These are phyloP conservation scores for Pelobates fuscus DNA, from an alignment of 2,113 vertebrate species.

Conservation along the genomic window DNA sequence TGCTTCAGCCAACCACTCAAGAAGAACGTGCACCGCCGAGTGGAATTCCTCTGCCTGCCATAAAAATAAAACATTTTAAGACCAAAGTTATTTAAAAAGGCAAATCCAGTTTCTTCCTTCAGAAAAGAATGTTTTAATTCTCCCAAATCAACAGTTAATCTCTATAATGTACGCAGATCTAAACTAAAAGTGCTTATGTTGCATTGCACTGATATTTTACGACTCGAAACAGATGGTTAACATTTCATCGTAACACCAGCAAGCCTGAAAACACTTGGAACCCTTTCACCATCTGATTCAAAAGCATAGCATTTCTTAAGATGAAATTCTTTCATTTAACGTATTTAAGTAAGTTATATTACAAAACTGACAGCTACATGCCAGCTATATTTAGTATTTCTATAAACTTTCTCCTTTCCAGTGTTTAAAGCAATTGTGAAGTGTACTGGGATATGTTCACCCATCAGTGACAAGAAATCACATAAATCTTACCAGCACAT, in stretches of 20 bases:
- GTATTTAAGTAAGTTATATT: conserved; percentile 47
- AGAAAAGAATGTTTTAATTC: conserved; percentile 27
- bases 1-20: conserved; percentile 96
- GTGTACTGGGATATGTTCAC: not conserved
- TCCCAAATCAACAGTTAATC: conserved; percentile 50
- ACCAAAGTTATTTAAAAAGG: not conserved
- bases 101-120: not conserved
- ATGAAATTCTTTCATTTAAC: conserved; percentile 45
- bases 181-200: not conserved
- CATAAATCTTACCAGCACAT: not conserved
- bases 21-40: conserved; percentile 88
- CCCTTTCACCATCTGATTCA: conserved; percentile 58
- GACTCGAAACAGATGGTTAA: conserved; percentile 55
- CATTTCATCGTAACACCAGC: conserved; percentile 32
- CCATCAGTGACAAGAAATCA: not conserved
- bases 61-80: not conserved
- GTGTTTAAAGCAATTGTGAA: not conserved
- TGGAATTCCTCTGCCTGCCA: conserved; percentile 94
- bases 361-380: conserved; percentile 51
- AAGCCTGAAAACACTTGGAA: conserved; percentile 54
- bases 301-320: conserved; percentile 50
- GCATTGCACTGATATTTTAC: conserved; percentile 44
- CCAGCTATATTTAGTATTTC: not conserved
- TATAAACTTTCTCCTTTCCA: not conserved
- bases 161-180: too few species aligned